phyloP scores from a whole-genome alignment of 2,113 vertebrate genomes.

The Struthio camelus region DNA sequence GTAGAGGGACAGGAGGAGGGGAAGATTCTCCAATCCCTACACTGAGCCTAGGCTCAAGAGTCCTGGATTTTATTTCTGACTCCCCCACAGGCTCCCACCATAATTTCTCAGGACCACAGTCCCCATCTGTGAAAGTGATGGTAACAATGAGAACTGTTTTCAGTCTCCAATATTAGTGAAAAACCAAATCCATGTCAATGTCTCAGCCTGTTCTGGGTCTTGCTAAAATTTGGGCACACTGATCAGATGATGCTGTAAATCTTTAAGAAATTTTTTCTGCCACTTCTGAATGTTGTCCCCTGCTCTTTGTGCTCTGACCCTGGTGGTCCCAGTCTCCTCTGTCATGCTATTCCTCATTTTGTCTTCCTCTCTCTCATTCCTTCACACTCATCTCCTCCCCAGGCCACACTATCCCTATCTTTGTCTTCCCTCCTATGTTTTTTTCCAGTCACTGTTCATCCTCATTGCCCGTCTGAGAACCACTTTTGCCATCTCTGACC shows the following conservation, averaged over 20 bases:
- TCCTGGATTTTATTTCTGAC: neutral
- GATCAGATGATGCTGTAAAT: neutral
- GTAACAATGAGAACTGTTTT: neutral
- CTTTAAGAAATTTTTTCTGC: neutral
- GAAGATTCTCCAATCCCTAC: neutral
- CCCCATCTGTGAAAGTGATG: neutral
- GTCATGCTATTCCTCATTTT: neutral
- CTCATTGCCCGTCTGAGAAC: neutral
- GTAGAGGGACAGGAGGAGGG: neutral
- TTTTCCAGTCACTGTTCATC: neutral
- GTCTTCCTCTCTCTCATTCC: neutral
- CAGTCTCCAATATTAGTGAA: neutral
- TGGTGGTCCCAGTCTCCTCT: neutral
- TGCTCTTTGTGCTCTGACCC: neutral
- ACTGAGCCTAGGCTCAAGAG: neutral
- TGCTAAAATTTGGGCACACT: neutral
- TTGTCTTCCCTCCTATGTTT: accelerated
- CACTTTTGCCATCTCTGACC: neutral
- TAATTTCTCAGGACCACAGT: neutral
- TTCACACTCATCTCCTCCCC: neutral
- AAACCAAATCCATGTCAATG: neutral
- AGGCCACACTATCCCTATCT: neutral
- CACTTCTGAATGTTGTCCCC: neutral
- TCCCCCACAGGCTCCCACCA: neutral
- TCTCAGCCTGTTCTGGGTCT: neutral